These are phyloP conservation scores for Synergus laeviventris DNA, from an alignment of 2,888 invertebrate species.

Conservation along the genomic window DNA sequence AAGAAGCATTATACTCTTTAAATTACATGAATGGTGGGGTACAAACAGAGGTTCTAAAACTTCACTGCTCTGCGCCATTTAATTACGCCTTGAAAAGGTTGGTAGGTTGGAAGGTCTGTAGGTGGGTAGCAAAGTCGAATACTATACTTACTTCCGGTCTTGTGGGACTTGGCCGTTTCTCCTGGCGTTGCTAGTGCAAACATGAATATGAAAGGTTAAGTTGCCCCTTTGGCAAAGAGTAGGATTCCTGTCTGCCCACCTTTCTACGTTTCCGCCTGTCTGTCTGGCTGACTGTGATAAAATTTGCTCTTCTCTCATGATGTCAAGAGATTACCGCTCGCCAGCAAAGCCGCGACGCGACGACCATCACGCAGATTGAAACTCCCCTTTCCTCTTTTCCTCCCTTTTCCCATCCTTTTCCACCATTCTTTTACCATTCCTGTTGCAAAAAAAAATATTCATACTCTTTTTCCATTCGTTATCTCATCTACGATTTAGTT, in stretches of 20 bases:
- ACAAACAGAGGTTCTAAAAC: conserved; percentile 49
- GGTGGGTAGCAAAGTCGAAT: conserved; percentile 55
- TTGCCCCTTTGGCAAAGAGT: conserved; percentile 63
- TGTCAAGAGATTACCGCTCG: conserved; percentile 64
- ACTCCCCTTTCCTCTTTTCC: conserved; percentile 42
- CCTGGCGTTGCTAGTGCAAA: conserved; percentile 62
- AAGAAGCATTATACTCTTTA: not conserved
- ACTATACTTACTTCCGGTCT: conserved; percentile 62
- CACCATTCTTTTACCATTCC: not conserved
- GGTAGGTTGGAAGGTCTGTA: conserved; percentile 58
- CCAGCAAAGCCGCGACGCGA: conserved; percentile 57
- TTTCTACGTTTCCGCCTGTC: conserved; percentile 52
- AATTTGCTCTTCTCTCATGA: conserved; percentile 65
- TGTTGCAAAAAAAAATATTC: conserved; percentile 18
- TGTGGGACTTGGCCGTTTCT: conserved; percentile 57
- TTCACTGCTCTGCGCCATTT: conserved; percentile 59
- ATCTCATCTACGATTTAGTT: conserved; percentile 15
- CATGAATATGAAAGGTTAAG: conserved; percentile 65
- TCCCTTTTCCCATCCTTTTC: not conserved
- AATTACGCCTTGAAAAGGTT: conserved; percentile 67
- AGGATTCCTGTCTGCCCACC: conserved; percentile 49
- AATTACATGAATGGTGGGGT: not conserved
- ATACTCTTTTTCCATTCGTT: conserved; percentile 17
- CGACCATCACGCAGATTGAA: conserved; percentile 65
- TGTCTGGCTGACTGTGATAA: conserved; percentile 57